These are phyloP conservation scores for Trypoxylon attenuatum DNA, from an alignment of 2,888 invertebrate genomes.

Conservation along the genomic window DNA sequence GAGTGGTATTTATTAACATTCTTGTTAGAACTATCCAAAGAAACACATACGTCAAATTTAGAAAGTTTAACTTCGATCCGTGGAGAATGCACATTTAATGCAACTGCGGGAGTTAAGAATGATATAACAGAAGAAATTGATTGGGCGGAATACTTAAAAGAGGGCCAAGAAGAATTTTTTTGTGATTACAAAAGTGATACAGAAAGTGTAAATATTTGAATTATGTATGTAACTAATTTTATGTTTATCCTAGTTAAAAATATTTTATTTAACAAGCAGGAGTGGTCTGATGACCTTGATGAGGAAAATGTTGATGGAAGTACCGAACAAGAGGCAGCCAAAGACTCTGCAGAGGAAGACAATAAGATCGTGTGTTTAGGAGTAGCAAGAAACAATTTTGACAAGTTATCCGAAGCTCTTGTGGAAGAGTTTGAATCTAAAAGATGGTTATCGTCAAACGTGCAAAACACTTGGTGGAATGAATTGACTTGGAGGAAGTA, in stretches of 20 bases:
- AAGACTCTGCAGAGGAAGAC: too few relatives aligned
- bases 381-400: constrained; percentile 17
- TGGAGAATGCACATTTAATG: constrained; percentile 53
- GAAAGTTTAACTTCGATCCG: constrained; percentile 51
- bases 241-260: neutral
- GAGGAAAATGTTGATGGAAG: constrained; percentile 29
- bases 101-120: constrained; percentile 51
- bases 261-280: constrained; percentile 38
- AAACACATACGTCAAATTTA: constrained; percentile 64
- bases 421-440: constrained; percentile 59
- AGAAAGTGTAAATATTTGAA: constrained; percentile 63
- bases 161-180: constrained; percentile 73
- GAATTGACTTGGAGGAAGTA: constrained; percentile 63
- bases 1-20: constrained; percentile 76
- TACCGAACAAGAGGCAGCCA: too few relatives aligned
- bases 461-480: constrained; percentile 76
- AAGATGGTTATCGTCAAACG: constrained; percentile 65
- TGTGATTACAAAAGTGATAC: constrained; percentile 64
- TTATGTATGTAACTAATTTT: neutral
- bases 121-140: constrained; percentile 73
- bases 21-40: constrained; percentile 72
- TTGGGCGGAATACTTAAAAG: constrained; percentile 75
- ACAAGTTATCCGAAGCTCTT: constrained; percentile 47
- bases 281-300: constrained; percentile 68
- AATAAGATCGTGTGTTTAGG: constrained; percentile 13